Conservation (phyloP, 1,140 invertebrate genomes). For the Cotesia glomerata region DNA sequence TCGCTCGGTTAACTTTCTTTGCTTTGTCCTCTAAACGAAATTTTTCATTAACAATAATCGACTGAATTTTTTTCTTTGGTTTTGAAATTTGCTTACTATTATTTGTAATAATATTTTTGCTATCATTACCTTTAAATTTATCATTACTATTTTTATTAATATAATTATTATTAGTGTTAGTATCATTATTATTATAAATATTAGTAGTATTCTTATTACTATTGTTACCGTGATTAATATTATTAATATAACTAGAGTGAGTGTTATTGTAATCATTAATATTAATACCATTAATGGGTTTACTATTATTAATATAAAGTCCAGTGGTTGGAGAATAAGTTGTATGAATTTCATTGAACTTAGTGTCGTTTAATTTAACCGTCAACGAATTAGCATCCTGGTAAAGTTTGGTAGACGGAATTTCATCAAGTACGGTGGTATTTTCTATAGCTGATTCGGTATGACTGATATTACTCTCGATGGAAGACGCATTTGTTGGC, state of each 20-base stretch:
- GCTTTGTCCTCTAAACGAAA: neutral
- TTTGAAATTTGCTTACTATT: neutral
- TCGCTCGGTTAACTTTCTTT: neutral
- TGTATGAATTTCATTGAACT: neutral
- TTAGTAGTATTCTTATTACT: too few relatives aligned
- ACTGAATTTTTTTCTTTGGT: neutral
- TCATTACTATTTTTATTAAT: too few relatives aligned
- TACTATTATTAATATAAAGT: too few relatives aligned
- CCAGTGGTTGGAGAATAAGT: neutral
- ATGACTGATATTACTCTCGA: neutral
- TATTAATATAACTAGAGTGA: too few relatives aligned
- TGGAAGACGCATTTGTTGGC: conserved; percentile 19
- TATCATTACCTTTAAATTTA: neutral
- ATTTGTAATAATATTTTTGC: neutral
- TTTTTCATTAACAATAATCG: neutral
- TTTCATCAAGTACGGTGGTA: neutral
- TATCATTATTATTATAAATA: too few relatives aligned
- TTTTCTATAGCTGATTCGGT: neutral
- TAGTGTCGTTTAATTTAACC: neutral
- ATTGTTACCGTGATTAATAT: too few relatives aligned
- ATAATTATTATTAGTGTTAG: too few relatives aligned
- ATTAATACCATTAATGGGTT: too few relatives aligned
- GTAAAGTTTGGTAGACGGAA: neutral
- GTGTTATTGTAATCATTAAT: too few relatives aligned
- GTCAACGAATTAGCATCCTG: neutral